Percentiles rank a stretch among this genome's conserved stretches.
Conservation (phyloP, 2,888 invertebrate genomes). For the Archips crataeganus region DNA sequence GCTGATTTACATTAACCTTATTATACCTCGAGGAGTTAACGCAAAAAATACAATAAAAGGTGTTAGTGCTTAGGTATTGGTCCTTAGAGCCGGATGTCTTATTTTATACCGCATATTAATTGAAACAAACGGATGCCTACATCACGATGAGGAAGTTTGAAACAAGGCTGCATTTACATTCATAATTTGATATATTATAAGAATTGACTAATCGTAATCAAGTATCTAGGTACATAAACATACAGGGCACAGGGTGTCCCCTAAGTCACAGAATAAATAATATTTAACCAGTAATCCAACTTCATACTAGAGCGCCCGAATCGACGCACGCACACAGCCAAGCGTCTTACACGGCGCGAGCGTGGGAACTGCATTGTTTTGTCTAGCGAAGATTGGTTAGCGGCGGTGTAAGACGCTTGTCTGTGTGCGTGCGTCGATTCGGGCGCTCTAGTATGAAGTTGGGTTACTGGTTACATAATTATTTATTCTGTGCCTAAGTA, state of each 20-base stretch:
- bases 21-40: neutral
- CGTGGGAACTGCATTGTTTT: no score
- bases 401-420: no score
- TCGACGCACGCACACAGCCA: no score
- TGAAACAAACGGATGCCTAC: neutral
- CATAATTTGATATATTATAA: neutral
- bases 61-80: neutral
- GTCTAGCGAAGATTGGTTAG: no score
- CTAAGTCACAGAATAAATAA: no score
- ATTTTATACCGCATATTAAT: neutral
- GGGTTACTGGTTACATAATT: no score
- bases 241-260: neutral
- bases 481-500: no score
- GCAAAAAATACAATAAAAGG: neutral
- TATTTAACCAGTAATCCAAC: no score
- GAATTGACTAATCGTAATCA: neutral
- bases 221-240: neutral
- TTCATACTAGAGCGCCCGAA: no score
- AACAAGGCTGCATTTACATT: constrained; percentile 10
- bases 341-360: no score
- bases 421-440: no score
- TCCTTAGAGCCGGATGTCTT: constrained; percentile 25
- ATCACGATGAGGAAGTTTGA: neutral
- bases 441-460: no score
- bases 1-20: neutral